phyloP scores from a whole-genome alignment of 2,797 vertebrate species.

The Crenichthys baileyi region DNA sequence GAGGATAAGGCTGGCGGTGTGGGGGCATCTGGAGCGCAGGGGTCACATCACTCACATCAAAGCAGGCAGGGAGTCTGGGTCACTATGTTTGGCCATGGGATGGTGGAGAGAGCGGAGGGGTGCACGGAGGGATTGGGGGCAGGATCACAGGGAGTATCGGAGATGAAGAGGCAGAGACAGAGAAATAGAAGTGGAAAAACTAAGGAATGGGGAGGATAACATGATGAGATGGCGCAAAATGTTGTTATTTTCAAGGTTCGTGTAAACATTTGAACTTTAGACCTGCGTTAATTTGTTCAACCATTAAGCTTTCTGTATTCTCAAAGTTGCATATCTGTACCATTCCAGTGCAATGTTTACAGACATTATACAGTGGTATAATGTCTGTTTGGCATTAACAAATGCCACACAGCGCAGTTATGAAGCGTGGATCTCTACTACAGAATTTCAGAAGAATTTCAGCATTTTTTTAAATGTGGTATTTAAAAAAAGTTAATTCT shows the following conservation, averaged over 20 bases:
- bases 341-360: not conserved
- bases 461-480: not conserved
- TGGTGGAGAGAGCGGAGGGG: conserved; percentile 54
- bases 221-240: conserved; percentile 20
- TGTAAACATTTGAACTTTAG: conserved; percentile 20
- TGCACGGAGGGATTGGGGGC: conserved; percentile 42
- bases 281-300: conserved; percentile 20
- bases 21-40: conserved; percentile 81
- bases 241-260: conserved; percentile 23
- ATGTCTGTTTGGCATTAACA: not conserved
- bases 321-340: not conserved
- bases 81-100: conserved; percentile 74
- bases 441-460: not conserved
- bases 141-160: conserved; percentile 55
- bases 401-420: not conserved
- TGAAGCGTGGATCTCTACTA: not conserved
- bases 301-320: conserved; percentile 3
- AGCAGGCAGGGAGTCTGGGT: conserved; percentile 78
- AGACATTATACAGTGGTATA: not conserved
- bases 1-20: conserved; percentile 80
- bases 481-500: not conserved
- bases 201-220: conserved; percentile 34
- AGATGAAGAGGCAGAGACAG: conserved; percentile 53
- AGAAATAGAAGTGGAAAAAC: conserved; percentile 48
- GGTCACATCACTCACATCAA: conserved; percentile 86